Evolutionary conservation across 2,797 vertebrate genomes (phyloP).

Genomic region (Danio tinwini): DNA sequence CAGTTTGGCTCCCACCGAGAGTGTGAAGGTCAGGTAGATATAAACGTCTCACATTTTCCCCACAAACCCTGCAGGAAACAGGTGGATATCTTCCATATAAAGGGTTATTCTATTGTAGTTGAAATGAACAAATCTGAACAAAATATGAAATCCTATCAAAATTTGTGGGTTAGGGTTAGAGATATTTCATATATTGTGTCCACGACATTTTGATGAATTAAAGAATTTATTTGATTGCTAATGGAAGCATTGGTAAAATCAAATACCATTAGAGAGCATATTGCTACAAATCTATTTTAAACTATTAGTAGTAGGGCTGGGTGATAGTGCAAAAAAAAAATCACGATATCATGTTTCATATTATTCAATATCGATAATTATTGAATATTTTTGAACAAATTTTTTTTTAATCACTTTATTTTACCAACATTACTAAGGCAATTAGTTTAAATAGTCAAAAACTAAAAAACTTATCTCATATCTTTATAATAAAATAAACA

Average conservation of each 20-base stretch:
- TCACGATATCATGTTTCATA: too few relatives aligned
- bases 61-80: constrained; percentile 5
- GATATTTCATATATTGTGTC: neutral
- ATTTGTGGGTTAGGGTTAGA: neutral
- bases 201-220: neutral
- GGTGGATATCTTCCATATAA: neutral
- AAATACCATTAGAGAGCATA: neutral
- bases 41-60: constrained; percentile 27
- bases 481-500: too few relatives aligned
- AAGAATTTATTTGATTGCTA: neutral
- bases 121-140: neutral
- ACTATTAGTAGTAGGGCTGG: too few relatives aligned
- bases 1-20: constrained; percentile 46
- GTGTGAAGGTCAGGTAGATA: constrained; percentile 62
- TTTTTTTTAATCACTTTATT: too few relatives aligned
- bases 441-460: too few relatives aligned
- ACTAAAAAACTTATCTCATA: too few relatives aligned
- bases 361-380: too few relatives aligned
- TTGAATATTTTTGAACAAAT: too few relatives aligned
- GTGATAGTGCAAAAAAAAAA: too few relatives aligned
- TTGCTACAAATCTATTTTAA: neutral
- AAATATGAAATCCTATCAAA: neutral
- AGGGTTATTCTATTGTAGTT: constrained; percentile 17
- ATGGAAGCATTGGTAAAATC: neutral
- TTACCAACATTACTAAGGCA: too few relatives aligned